Percentiles rank a stretch among this genome's conserved stretches.
phyloP scores from a whole-genome alignment of 2,113 vertebrate genomes.

The Chlorocebus sabaeus region DNA sequence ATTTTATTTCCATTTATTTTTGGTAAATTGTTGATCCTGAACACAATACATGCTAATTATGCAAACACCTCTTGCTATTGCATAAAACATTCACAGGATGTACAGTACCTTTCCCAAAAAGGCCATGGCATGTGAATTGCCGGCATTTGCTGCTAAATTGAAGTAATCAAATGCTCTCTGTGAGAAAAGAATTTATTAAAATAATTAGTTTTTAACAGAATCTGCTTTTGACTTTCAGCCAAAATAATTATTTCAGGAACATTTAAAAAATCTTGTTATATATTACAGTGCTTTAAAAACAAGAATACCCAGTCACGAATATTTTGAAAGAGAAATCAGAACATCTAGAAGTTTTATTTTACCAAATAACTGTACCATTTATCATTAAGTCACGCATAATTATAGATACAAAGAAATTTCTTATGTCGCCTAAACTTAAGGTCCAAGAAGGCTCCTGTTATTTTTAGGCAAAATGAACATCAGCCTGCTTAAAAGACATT shows the following conservation, averaged over 20 bases:
- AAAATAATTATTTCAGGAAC: constrained; percentile 35
- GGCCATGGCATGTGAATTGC: constrained; percentile 98
- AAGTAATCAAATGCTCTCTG: constrained; percentile 99
- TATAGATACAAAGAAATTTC: background rate
- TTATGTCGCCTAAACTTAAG: background rate
- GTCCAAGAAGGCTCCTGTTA: background rate
- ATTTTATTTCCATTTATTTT: constrained; percentile 35
- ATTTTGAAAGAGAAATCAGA: background rate
- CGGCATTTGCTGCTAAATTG: constrained; percentile 96
- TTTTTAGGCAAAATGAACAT: background rate
- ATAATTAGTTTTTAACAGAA: constrained; percentile 51
- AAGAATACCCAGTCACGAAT: background rate
- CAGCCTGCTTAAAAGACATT: background rate
- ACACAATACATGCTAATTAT: background rate
- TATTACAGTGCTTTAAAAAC: background rate
- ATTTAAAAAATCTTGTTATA: background rate
- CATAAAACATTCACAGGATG: background rate
- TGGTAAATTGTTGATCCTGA: background rate
- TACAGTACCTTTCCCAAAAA: constrained; percentile 94
- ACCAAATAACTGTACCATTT: background rate
- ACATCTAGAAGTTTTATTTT: background rate
- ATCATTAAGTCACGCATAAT: background rate
- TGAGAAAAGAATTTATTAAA: constrained; percentile 51
- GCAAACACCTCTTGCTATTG: background rate
- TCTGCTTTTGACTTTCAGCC: background rate